Percentiles rank a stretch among this genome's conserved stretches.
phyloP scores from a whole-genome alignment of 2,113 vertebrate species.

The Corythornis vintsioides region DNA sequence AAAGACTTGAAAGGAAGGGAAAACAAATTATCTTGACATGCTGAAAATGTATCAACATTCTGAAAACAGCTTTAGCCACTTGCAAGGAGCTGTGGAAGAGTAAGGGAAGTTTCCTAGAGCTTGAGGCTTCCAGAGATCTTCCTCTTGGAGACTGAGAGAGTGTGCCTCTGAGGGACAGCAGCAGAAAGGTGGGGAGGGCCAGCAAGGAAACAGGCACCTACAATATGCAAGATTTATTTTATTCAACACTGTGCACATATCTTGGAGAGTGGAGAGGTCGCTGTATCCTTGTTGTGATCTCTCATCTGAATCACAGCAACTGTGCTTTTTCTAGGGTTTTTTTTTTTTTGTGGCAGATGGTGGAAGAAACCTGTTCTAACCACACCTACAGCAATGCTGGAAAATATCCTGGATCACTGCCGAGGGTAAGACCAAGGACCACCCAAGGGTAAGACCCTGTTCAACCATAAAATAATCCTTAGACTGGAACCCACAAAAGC shows the following conservation, averaged over 20 bases:
- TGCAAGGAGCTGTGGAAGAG: not conserved
- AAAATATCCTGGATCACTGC: not conserved
- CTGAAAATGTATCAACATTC: not conserved
- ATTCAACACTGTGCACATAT: not conserved
- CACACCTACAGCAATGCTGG: not conserved
- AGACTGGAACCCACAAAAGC: not conserved
- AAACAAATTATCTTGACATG: not conserved
- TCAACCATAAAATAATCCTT: not conserved
- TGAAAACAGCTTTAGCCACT: not conserved
- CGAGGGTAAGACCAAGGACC: not conserved
- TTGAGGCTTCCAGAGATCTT: not conserved
- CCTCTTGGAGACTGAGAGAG: not conserved
- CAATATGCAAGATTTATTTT: not conserved
- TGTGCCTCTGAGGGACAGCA: not conserved
- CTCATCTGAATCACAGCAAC: not conserved
- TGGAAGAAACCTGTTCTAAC: not conserved
- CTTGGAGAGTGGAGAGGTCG: not conserved
- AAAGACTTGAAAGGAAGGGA: not conserved
- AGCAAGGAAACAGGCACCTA: not conserved
- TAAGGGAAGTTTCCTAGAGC: not conserved
- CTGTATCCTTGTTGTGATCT: not conserved
- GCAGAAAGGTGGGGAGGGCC: not conserved
- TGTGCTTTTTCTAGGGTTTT: not conserved
- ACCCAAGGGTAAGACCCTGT: not conserved
- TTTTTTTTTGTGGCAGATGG: not conserved